Base-by-base conservation (phyloP, 2,113 vertebrate species). In the Oryctolagus cuniculus region DNA sequence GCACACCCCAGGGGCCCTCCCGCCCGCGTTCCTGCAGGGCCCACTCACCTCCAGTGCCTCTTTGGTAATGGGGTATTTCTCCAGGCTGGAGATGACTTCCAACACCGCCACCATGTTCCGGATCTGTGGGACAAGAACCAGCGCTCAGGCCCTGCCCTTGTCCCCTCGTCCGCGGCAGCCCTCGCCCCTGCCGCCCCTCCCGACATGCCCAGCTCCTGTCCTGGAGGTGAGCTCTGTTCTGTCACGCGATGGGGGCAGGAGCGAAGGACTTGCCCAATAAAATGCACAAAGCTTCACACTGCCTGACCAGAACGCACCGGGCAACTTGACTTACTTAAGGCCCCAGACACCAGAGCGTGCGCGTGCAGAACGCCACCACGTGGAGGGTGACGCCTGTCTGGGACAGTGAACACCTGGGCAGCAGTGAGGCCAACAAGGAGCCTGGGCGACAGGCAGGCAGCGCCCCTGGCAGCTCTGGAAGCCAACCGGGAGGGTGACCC, bases 11-110 rank as follows among this genome's bases (percentile, higher is more conserved):
- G 36, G 66, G 84, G 78, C 9, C 51, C 9, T 5, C 6, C 83
- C 44, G 15, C 10, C 3, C 8, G 29, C 27, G 75, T 22, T 72
- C 19, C 53, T 6, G 9, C 38, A 70, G 74, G 55, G 63, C 24
- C 53, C 72, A 97, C 98, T 75, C 98, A 99, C 99, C 99, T 99
- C 99, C 93, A 99, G 98, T 94, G 99, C 99, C 98, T 99, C 99
- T 99, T 99, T 99, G 98, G 99, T 99, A 98, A 99, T 99, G 87
- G 99, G 99, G 97, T 99, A 99, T 97, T 99, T 99, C 99, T 99
- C 99, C 99, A 99, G 98, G 98, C 98, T 99, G 98, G 99, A 99
- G 98, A 99, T 99, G 79, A 99, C 99, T 98, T 99, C 99, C 98
- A 99, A 92, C 96, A 99, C 99, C 91, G 99, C 98, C 98, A 99